These are phyloP conservation scores for Copsychus sechellarum DNA, from an alignment of 2,113 vertebrate species.

Conservation along the genomic window DNA sequence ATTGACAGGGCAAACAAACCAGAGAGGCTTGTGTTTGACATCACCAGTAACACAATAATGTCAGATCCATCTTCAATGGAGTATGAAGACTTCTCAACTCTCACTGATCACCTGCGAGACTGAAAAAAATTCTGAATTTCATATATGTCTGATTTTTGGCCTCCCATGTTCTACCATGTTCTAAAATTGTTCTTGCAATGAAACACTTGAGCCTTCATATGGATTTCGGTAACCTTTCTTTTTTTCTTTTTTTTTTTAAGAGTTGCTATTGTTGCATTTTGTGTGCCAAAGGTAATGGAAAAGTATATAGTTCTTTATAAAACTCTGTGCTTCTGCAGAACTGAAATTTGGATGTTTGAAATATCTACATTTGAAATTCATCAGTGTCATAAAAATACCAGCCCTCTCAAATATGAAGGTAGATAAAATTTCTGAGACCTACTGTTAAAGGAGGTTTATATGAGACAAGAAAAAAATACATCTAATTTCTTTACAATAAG, in stretches of 20 bases:
- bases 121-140: not conserved
- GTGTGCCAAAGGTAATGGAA: not conserved
- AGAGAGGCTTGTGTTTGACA: not conserved
- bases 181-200: not conserved
- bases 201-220: not conserved
- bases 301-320: not conserved
- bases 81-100: not conserved
- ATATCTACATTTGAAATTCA: not conserved
- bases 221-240: not conserved
- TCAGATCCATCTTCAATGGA: not conserved
- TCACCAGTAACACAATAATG: not conserved
- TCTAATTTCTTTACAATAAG: not conserved
- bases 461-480: not conserved
- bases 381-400: not conserved
- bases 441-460: not conserved
- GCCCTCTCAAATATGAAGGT: not conserved
- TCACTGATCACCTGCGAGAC: not conserved
- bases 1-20: slow-evolving; percentile 15
- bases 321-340: not conserved
- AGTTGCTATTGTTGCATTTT: not conserved
- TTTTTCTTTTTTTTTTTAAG: not conserved
- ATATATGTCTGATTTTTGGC: not conserved
- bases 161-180: not conserved
- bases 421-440: not conserved
- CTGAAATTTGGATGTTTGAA: not conserved